Conservation (phyloP, 2,113 vertebrate species). For the Phrynosoma platyrhinos region DNA sequence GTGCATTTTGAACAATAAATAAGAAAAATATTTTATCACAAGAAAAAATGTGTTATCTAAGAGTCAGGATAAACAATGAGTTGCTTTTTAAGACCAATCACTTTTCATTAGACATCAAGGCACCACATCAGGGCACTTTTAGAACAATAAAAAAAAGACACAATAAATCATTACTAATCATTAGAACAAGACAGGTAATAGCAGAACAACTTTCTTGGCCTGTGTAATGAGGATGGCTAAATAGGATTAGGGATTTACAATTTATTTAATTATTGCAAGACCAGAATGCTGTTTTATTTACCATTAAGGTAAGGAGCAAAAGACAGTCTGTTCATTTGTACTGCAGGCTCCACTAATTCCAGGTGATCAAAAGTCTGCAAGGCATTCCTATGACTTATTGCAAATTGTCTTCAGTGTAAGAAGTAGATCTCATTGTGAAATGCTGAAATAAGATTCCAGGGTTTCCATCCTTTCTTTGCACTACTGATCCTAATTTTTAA, state of each 20-base stretch:
- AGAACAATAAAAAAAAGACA: constrained; percentile 83
- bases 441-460: neutral
- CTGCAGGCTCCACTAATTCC: constrained; percentile 76
- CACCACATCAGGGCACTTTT: constrained; percentile 90
- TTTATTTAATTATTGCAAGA: constrained; percentile 83
- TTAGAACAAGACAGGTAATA: constrained; percentile 87
- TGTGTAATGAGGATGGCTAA: constrained; percentile 76
- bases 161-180: constrained; percentile 87
- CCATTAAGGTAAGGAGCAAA: constrained; percentile 81
- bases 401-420: constrained; percentile 59
- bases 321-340: constrained; percentile 71
- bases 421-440: constrained; percentile 52
- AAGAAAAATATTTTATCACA: constrained; percentile 94
- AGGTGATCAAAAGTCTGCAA: constrained; percentile 78
- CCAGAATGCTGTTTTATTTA: constrained; percentile 80
- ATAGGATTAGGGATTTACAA: constrained; percentile 85
- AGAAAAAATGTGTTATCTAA: constrained; percentile 92
- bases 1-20: constrained; percentile 87
- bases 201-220: constrained; percentile 82
- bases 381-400: constrained; percentile 62
- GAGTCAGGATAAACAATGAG: constrained; percentile 87
- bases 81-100: constrained; percentile 85
- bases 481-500: constrained; percentile 76
- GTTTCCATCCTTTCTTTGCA: constrained; percentile 71
- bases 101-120: constrained; percentile 96